Evolutionary conservation across 2,888 invertebrate species (phyloP), one percentile per base, ranked within the genome.

Genomic region (Tetramorium bicarinatum): DNA sequence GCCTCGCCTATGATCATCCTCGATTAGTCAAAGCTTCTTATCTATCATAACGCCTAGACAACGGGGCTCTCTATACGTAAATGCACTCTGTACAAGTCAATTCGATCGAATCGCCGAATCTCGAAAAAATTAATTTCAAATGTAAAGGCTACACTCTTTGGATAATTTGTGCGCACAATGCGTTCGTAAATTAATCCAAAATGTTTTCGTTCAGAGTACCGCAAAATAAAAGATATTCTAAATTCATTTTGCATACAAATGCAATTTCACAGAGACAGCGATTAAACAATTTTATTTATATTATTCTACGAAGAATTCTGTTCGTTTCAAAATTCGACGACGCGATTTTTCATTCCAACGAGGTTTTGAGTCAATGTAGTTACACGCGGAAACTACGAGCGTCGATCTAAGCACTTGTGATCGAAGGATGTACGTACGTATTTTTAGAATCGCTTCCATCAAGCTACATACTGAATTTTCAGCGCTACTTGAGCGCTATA

Each of bases 401-500:
- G 34, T 66, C 69, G 67, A 41, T 71, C 47, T 80, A 80, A 71
- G 79, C 79, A 80, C 34, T 71, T 74, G 75, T 56, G 82, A 64
- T 79, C 59, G 67, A 64, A 64, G 79, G 49, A 72, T 66, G 74
- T 56, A 21, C 29, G n/a, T 62, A 75, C 29, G n/a, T 62, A 75
- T 82, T 71, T 79, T 76, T 15, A 76, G 52, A 34, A 75, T 87
- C 38, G 15, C 21, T 62, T 38, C 66, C 66, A 84, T 82, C 62
- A 56, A 82, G 52, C 82, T 80, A 80, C 18, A 81, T 34, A 41
- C 41, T 76, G 64, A 62, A 64, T 64, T 74, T n/a, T 52, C 6
- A 29, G 83, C 81, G 80, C 85, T 87, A 85, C 8, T 69, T 80
- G 67, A 83, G 87, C 83, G 83, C 83, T 87, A 84, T 56, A 64